Conservation (phyloP, 2,888 invertebrate species). For the Calameuta pallipes region DNA sequence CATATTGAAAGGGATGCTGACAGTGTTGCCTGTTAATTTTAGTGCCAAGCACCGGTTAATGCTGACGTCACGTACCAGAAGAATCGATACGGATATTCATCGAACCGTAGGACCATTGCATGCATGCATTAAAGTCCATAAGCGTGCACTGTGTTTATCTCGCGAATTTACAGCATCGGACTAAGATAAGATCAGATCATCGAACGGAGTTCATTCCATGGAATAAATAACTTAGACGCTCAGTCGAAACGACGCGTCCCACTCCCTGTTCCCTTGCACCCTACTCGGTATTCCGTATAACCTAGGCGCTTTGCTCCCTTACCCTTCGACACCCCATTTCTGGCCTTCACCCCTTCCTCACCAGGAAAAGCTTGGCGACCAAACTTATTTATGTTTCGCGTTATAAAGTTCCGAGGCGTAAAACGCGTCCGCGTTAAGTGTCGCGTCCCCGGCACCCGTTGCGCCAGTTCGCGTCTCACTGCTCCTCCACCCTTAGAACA, state of each 20-base stretch:
- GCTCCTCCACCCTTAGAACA: neutral
- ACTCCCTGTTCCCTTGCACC: neutral
- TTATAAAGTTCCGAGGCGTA: conserved; percentile 40
- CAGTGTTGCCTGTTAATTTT: neutral
- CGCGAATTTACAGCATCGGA: neutral
- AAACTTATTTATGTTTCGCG: conserved; percentile 40
- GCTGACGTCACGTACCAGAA: neutral
- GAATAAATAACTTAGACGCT: neutral
- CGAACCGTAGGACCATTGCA: neutral
- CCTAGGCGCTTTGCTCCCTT: neutral
- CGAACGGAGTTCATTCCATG: neutral
- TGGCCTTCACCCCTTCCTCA: neutral
- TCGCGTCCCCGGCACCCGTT: conserved; percentile 11
- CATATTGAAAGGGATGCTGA: neutral
- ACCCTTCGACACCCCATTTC: neutral
- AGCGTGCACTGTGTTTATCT: neutral
- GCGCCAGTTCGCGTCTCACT: neutral
- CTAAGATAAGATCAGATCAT: neutral
- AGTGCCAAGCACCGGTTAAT: no score
- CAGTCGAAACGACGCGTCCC: neutral
- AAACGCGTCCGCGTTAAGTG: conserved; percentile 43
- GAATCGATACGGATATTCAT: neutral
- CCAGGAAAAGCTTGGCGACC: neutral
- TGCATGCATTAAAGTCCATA: neutral
- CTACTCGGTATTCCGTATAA: neutral